phyloP scores from a whole-genome alignment of 2,888 invertebrate genomes.

The Drosophila kokeensis region DNA sequence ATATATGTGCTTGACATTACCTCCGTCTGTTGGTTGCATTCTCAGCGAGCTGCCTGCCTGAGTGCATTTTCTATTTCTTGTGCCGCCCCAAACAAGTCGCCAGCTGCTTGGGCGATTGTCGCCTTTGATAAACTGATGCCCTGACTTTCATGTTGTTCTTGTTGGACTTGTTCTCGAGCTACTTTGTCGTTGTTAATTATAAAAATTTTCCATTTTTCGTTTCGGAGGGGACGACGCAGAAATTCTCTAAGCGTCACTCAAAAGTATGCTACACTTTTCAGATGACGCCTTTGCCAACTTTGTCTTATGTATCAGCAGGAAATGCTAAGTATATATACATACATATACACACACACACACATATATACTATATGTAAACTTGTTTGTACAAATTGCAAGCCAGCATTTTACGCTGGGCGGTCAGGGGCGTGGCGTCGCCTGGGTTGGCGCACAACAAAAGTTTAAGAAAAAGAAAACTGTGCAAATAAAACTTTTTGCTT shows the following conservation, averaged over 20 bases:
- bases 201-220: conserved; percentile 68
- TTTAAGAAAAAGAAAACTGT: conserved; percentile 76
- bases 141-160: conserved; percentile 51
- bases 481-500: conserved; percentile 82
- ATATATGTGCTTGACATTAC: conserved; percentile 42
- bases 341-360: conserved; percentile 3
- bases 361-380: conserved; percentile 48
- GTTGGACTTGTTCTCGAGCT: conserved; percentile 54
- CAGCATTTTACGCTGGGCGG: conserved; percentile 63
- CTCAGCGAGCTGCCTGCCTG: conserved; percentile 35
- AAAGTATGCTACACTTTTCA: conserved; percentile 77
- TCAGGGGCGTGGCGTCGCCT: conserved; percentile 6
- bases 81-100: conserved; percentile 41
- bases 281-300: conserved; percentile 66
- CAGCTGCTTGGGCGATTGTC: conserved; percentile 60
- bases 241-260: conserved; percentile 68
- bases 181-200: conserved; percentile 80
- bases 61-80: conserved; percentile 60
- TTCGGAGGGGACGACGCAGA: conserved; percentile 23
- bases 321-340: conserved; percentile 33
- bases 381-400: conserved; percentile 78
- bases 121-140: conserved; percentile 75
- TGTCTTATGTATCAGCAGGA: conserved; percentile 51
- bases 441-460: conserved; percentile 65
- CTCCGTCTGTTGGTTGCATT: conserved; percentile 44